A percentile compares a stretch with the other conserved stretches of the same genome.
phyloP scores from a whole-genome alignment of 1,140 invertebrate genomes.

The Pogonomyrmex barbatus region DNA sequence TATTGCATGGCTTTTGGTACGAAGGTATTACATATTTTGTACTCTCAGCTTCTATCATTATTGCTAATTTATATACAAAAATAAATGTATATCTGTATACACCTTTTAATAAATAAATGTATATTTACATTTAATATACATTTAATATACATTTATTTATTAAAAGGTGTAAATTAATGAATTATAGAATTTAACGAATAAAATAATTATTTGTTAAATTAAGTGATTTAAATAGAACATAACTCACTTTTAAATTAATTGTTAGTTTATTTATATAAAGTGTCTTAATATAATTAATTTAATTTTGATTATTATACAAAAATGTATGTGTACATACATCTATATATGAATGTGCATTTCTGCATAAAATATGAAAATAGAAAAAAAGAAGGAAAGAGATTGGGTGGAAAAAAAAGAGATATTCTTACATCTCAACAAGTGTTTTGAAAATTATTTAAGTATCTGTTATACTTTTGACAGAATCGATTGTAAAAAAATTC shows the following conservation, averaged over 20 bases:
- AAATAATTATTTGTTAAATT: not conserved
- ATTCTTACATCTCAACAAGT: not conserved
- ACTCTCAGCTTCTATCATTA: not conserved
- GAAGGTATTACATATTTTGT: conserved; percentile 15
- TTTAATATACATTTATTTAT: too few relatives aligned
- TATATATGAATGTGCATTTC: not conserved
- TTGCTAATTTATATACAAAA: not conserved
- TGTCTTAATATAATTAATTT: conserved; percentile 20
- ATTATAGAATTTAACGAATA: not conserved
- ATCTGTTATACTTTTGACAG: not conserved
- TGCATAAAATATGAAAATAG: conserved; percentile 32
- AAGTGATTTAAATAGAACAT: not conserved
- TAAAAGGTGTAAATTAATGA: not conserved
- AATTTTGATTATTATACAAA: not conserved
- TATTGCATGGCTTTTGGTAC: conserved; percentile 28
- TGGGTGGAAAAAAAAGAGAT: not conserved
- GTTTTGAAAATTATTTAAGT: conserved; percentile 21
- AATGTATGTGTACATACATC: not conserved
- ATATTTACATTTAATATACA: too few relatives aligned
- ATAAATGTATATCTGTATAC: not conserved
- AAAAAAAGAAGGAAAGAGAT: not conserved
- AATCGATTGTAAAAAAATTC: not conserved
- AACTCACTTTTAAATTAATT: not conserved
- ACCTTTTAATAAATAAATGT: too few relatives aligned
- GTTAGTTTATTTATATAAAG: not conserved